Evolutionary conservation across 2,888 invertebrate species (phyloP).

Genomic region (Athrips mouffetella): DNA sequence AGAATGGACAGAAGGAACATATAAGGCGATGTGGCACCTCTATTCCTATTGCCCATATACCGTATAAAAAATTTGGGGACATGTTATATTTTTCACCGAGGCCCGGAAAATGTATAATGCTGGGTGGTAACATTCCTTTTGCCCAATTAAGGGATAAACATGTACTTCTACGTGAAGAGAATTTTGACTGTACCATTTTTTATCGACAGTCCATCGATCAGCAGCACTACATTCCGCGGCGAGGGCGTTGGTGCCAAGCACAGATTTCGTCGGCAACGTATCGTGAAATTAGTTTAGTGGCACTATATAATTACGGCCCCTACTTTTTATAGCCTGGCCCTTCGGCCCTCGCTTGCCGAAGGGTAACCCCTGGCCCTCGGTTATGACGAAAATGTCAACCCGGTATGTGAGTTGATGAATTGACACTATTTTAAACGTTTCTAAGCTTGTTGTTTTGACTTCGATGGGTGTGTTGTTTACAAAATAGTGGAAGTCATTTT

Average conservation of each 20-base stretch:
- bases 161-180: too few relatives aligned
- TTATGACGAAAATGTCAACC: conserved; percentile 77
- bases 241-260: conserved; percentile 72
- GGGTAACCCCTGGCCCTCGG: conserved; percentile 46
- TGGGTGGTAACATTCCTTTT: too few relatives aligned
- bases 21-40: too few relatives aligned
- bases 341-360: conserved; percentile 40
- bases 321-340: conserved; percentile 61
- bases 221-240: conserved; percentile 21
- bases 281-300: conserved; percentile 79
- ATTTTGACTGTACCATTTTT: too few relatives aligned
- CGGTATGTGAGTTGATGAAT: conserved; percentile 75
- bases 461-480: conserved; percentile 32
- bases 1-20: too few relatives aligned
- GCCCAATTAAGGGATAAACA: too few relatives aligned
- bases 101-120: too few relatives aligned
- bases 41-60: too few relatives aligned
- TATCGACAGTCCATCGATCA: not conserved
- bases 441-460: conserved; percentile 37
- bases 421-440: conserved; percentile 71
- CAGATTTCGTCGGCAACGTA: conserved; percentile 78
- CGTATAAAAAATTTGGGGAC: too few relatives aligned
- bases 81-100: too few relatives aligned
- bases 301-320: conserved; percentile 77
- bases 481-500: not conserved